Evolutionary conservation across 2,113 vertebrate genomes (phyloP), one percentile per base, ranked within the genome.

Genomic region (Zosterops pallidus): DNA sequence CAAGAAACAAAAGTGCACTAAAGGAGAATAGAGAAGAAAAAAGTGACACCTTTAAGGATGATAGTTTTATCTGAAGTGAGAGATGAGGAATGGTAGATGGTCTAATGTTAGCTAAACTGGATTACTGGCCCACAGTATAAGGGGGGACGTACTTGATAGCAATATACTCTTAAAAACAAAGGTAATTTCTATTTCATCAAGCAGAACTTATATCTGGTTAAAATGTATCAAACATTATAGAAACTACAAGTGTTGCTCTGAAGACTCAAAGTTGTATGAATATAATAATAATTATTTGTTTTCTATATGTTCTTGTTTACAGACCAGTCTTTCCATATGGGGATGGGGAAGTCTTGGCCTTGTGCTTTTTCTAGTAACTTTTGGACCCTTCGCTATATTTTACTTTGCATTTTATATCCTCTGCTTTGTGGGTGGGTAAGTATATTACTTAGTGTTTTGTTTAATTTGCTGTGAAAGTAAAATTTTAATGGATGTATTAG

Each of bases 391-490:
- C 95, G 98, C 99, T 97, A 98, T 99, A 98, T 99, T 99, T 98
- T 99, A 99, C 98, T 98, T 99, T 98, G 99, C 99, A 60, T 99
- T 99, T 98, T 99, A 99, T 98, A 98, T 99, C 97, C 98, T 99
- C 98, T 99, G 99, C 98, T 99, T 99, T 98, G 97, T 99, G 97
- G 98, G 98, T 97, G 99, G 99, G 99, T 99, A 98, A 99, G 99
- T 98, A 97, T 89, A 42, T 50, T 74, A 28, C 52, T 57, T 81
- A 63, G 12, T 79, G 35, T 57, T 82, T 87, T 75, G 31, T 77
- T 49, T 75, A 25, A 42, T 78, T 62, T 92, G 37, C 49, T 37
- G 4, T 33, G 25, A 41, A 67, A 72, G 39, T 76, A 77, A 55
- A 91, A 70, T 65, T 59, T 57, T 46, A 19, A n/a, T 72, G 39